These are phyloP conservation scores for Drosophila auraria DNA, from an alignment of 1,140 invertebrate genomes.

Conservation along the genomic window DNA sequence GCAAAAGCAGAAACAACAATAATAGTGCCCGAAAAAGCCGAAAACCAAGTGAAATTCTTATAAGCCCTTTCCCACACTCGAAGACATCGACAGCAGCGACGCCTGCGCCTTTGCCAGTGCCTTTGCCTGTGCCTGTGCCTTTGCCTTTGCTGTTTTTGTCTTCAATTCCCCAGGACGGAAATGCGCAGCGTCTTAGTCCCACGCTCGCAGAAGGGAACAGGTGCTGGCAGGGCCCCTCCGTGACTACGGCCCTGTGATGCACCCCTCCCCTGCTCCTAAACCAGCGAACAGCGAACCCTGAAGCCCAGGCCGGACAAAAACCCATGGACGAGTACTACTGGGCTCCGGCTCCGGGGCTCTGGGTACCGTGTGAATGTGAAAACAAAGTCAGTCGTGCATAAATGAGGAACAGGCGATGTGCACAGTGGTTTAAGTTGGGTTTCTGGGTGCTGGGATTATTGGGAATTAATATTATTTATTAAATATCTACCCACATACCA, in stretches of 20 bases:
- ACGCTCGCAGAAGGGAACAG: constrained; percentile 59
- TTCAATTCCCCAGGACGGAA: constrained; percentile 70
- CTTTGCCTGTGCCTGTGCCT: constrained; percentile 18
- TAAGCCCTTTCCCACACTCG: constrained; percentile 82
- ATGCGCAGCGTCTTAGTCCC: constrained; percentile 72
- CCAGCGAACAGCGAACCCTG: constrained; percentile 16
- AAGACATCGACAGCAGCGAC: constrained; percentile 55
- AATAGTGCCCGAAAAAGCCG: constrained; percentile 66
- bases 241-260: constrained; percentile 60
- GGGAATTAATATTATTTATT: neutral
- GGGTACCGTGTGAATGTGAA: constrained; percentile 82
- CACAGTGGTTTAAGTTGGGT: constrained; percentile 41
- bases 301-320: constrained; percentile 60
- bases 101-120: constrained; percentile 56
- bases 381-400: constrained; percentile 84
- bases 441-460: neutral
- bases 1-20: constrained; percentile 49
- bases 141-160: constrained; percentile 13
- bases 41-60: constrained; percentile 83
- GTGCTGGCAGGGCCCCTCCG: constrained; percentile 56
- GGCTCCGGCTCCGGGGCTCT: constrained; percentile 52
- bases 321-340: constrained; percentile 60
- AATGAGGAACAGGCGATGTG: constrained; percentile 71
- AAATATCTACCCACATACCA: neutral
- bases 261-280: constrained; percentile 1